Evolutionary conservation across 37 sponge, comb jelly and placozoan species (phyloP).

Genomic region (Spongia lamella): DNA sequence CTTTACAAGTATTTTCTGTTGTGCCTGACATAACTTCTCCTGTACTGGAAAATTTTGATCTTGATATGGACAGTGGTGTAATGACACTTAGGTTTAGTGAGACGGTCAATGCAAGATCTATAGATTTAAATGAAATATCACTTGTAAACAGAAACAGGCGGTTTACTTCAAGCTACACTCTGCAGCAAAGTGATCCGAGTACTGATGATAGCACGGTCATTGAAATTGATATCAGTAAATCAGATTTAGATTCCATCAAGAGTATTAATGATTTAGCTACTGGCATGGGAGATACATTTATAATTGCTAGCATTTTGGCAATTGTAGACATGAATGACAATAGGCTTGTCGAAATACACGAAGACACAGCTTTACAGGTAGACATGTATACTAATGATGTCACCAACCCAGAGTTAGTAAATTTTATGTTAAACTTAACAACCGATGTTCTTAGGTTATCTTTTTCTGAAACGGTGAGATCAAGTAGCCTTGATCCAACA

Average conservation of each 20-base stretch:
- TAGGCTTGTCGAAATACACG: slow-evolving; percentile 16
- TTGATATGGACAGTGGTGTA: slow-evolving; percentile 68
- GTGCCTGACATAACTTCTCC: slow-evolving; percentile 47
- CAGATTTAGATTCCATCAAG: slow-evolving; percentile 77
- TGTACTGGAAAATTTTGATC: slow-evolving; percentile 40
- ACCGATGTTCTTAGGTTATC: slow-evolving; percentile 48
- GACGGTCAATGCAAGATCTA: slow-evolving; percentile 56
- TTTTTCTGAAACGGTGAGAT: slow-evolving; percentile 75
- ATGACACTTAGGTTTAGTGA: slow-evolving; percentile 73
- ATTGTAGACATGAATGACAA: slow-evolving; percentile 66
- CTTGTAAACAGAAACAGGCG: slow-evolving; percentile 42
- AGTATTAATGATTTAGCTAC: slow-evolving; percentile 56
- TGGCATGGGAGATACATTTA: slow-evolving; percentile 47
- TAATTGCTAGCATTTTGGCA: slow-evolving; percentile 14
- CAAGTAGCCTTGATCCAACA: slow-evolving; percentile 55
- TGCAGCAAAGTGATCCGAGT: slow-evolving; percentile 26
- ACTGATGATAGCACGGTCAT: slow-evolving; percentile 46
- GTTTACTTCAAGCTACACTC: slow-evolving; percentile 23
- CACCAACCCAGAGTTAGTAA: slow-evolving; percentile 39
- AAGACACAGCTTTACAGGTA: slow-evolving; percentile 48
- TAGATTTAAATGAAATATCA: slow-evolving; percentile 48
- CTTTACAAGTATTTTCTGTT: slow-evolving; percentile 31
- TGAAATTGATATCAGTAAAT: slow-evolving; percentile 30
- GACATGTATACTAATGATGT: slow-evolving; percentile 50
- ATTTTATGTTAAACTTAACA: slow-evolving; percentile 56